phyloP scores from a whole-genome alignment of 2,113 vertebrate species.

The Sinocyclocheilus rhinocerous region DNA sequence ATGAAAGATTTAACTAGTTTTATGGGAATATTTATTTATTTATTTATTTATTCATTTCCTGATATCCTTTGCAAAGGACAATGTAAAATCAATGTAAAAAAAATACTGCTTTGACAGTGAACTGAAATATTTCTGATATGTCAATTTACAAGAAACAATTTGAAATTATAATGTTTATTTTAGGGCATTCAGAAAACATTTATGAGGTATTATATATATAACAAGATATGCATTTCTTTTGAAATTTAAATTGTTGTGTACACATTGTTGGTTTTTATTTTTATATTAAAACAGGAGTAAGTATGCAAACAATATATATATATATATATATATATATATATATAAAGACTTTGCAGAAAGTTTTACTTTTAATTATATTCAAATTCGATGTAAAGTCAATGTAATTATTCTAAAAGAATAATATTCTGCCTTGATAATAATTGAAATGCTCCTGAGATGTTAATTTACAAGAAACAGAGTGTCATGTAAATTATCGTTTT shows the following conservation, averaged over 20 bases:
- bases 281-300: not conserved
- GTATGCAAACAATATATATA: too few relatives aligned
- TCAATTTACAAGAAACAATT: not conserved
- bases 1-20: too few relatives aligned
- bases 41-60: not conserved
- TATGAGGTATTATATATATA: not conserved
- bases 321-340: too few relatives aligned
- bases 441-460: not conserved
- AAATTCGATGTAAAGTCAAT: not conserved
- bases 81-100: not conserved
- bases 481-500: not conserved
- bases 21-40: not conserved
- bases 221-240: not conserved
- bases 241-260: not conserved
- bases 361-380: not conserved
- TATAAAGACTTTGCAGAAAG: not conserved
- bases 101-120: not conserved
- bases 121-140: not conserved
- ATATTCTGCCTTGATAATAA: not conserved
- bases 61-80: not conserved
- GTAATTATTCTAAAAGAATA: not conserved
- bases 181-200: not conserved
- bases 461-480: not conserved
- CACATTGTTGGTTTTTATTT: too few relatives aligned
- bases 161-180: not conserved